Evolutionary conservation across 2,797 vertebrate species (phyloP).

Genomic region (Acanthiza pusilla): DNA sequence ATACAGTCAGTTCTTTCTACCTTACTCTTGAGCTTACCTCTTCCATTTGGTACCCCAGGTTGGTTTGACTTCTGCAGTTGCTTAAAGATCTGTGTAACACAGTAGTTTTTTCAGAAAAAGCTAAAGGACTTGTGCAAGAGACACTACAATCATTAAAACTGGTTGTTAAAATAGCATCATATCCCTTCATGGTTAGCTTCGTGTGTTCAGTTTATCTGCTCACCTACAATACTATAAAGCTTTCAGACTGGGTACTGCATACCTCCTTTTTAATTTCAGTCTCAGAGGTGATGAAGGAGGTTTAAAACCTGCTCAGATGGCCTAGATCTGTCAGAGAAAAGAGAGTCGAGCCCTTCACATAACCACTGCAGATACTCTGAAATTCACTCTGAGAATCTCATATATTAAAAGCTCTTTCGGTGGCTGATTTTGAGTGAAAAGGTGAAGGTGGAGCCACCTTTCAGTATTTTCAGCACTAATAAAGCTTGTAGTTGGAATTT

Average conservation of each 20-base stretch:
- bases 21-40: background rate
- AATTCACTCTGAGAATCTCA: constrained; percentile 25
- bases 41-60: background rate
- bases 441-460: background rate
- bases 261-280: constrained; percentile 35
- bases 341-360: background rate
- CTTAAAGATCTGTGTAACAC: background rate
- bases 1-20: background rate
- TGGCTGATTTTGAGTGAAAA: constrained; percentile 38
- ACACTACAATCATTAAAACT: background rate
- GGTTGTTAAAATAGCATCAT: background rate
- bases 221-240: background rate
- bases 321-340: constrained; percentile 62
- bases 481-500: background rate
- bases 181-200: background rate
- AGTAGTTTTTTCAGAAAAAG: background rate
- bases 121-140: background rate
- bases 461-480: background rate
- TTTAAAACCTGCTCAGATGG: constrained; percentile 42
- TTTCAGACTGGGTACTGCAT: background rate
- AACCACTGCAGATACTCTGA: background rate
- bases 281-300: constrained; percentile 10
- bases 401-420: constrained; percentile 19
- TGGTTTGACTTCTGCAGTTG: background rate
- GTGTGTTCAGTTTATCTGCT: background rate